Evolutionary conservation across 2,797 vertebrate genomes (phyloP).

Genomic region (Crocidura indochinensis): DNA sequence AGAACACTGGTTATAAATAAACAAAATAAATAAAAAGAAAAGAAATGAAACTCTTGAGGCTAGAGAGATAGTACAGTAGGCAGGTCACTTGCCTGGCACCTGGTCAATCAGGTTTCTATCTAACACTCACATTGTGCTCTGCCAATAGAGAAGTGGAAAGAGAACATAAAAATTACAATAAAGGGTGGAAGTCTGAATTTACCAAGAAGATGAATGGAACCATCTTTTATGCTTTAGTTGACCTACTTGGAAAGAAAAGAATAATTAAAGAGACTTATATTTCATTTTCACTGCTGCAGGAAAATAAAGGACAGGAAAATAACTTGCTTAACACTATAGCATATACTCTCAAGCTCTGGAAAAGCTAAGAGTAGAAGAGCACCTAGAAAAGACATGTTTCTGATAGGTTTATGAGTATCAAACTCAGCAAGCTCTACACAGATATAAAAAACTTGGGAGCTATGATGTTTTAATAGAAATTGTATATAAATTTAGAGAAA

Average conservation of each 20-base stretch:
- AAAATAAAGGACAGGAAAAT: neutral
- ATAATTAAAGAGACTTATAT: neutral
- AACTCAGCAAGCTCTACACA: neutral
- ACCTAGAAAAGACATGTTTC: neutral
- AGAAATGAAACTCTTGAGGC: neutral
- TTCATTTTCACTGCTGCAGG: neutral
- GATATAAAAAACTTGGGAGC: neutral
- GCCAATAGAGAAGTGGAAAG: neutral
- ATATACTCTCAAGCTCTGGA: constrained; percentile 9
- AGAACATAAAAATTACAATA: neutral
- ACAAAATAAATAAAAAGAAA: too few relatives aligned
- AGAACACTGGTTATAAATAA: neutral
- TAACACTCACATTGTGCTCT: too few relatives aligned
- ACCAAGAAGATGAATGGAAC: neutral
- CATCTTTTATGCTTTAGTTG: neutral
- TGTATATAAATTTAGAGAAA: neutral
- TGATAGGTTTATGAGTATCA: neutral
- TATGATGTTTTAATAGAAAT: neutral
- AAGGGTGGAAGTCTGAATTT: neutral
- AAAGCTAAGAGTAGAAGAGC: neutral
- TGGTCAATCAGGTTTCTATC: too few relatives aligned
- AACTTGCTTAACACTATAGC: neutral
- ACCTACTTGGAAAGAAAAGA: neutral
- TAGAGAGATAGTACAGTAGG: too few relatives aligned
- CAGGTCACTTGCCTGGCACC: too few relatives aligned